Evolutionary conservation across 2,113 vertebrate genomes (phyloP).

Genomic region (Sylvietta virens): DNA sequence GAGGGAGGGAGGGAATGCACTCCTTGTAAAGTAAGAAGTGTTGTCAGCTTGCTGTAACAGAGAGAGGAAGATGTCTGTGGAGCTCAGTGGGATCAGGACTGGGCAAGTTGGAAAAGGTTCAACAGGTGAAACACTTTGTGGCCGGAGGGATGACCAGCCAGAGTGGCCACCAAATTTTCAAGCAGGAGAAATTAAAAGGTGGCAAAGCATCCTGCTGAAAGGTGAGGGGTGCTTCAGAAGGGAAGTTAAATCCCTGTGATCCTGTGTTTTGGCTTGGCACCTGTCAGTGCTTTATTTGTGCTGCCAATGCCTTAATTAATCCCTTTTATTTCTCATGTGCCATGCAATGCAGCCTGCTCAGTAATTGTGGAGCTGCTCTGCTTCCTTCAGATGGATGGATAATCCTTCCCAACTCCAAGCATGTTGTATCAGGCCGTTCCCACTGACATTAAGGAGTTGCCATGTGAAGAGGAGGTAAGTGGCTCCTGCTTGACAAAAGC

Average conservation of each 20-base stretch:
- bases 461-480: neutral
- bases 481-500: neutral
- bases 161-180: neutral
- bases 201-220: neutral
- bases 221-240: neutral
- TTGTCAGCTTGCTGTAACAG: neutral
- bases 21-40: neutral
- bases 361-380: neutral
- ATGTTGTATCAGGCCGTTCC: neutral
- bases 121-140: neutral
- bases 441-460: rapidly evolving
- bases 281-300: neutral
- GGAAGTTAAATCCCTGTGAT: neutral
- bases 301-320: neutral
- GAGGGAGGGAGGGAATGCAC: neutral
- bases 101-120: neutral
- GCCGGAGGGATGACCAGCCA: neutral
- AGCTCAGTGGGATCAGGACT: neutral
- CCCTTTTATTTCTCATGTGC: neutral
- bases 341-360: rapidly evolving
- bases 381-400: neutral
- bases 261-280: neutral
- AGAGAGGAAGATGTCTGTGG: neutral
- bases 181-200: neutral
- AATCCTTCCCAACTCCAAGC: neutral